Evolutionary conservation across 1,140 invertebrate species (phyloP).

Genomic region (Eueides isabella): DNA sequence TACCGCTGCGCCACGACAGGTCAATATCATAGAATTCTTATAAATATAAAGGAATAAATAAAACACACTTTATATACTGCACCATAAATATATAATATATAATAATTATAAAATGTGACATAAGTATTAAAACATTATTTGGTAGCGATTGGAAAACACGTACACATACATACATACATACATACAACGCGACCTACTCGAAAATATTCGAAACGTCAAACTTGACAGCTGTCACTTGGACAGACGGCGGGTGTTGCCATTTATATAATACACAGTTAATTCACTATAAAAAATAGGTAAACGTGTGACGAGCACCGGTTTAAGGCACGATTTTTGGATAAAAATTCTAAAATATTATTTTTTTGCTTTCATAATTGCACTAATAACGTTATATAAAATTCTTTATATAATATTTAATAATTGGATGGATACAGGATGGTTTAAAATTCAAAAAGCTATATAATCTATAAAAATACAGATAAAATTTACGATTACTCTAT

Average conservation of each 20-base stretch:
- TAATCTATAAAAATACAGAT: background rate
- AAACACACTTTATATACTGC: background rate
- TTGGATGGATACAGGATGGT: constrained; percentile 6
- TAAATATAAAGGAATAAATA: background rate
- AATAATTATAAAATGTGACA: background rate
- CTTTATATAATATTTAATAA: background rate
- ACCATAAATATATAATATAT: constrained; percentile 12
- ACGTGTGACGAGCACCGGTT: background rate
- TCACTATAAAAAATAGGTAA: constrained; percentile 4
- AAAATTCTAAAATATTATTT: background rate
- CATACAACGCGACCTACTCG: background rate
- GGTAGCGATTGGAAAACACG: background rate
- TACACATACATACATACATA: background rate
- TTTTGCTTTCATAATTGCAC: background rate
- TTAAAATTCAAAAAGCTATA: background rate
- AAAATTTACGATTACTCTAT: background rate
- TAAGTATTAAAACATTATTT: background rate
- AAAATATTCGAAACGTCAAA: background rate
- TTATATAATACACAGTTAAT: background rate
- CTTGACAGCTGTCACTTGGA: background rate
- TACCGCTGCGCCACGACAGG: too few relatives aligned
- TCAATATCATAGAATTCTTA: too few relatives aligned
- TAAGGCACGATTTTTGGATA: constrained; percentile 11
- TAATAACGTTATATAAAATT: background rate
- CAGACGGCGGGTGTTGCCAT: background rate